These are phyloP conservation scores for Hyperopisus bebe DNA, from an alignment of 2,113 vertebrate species.

Conservation along the genomic window DNA sequence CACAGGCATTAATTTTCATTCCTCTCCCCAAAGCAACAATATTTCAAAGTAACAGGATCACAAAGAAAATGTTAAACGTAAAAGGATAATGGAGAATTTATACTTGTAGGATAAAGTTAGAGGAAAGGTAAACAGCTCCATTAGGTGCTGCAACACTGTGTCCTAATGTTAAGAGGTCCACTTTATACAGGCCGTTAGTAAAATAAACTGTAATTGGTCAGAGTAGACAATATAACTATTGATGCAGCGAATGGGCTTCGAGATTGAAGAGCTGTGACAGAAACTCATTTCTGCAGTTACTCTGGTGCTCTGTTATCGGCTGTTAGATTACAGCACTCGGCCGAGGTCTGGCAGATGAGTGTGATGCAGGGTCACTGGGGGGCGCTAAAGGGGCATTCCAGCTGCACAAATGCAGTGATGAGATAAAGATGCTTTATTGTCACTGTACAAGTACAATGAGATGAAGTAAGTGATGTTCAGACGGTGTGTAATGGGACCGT, in stretches of 20 bases:
- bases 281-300: neutral
- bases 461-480: neutral
- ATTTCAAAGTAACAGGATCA: neutral
- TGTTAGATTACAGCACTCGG: neutral
- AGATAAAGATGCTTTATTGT: no score
- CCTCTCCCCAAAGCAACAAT: neutral
- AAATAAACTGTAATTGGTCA: neutral
- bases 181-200: neutral
- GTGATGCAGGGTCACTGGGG: neutral
- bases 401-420: neutral
- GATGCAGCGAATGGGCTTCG: neutral
- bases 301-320: neutral
- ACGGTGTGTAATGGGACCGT: neutral
- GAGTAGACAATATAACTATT: neutral
- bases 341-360: neutral
- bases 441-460: no score
- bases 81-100: neutral
- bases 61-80: neutral
- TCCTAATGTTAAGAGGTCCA: neutral
- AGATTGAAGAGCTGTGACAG: neutral
- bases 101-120: neutral
- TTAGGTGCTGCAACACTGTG: neutral
- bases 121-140: neutral
- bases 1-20: neutral
- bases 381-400: neutral